Evolutionary conservation across 1,140 invertebrate genomes (phyloP).

Genomic region (Cyrtorhinus lividipennis): DNA sequence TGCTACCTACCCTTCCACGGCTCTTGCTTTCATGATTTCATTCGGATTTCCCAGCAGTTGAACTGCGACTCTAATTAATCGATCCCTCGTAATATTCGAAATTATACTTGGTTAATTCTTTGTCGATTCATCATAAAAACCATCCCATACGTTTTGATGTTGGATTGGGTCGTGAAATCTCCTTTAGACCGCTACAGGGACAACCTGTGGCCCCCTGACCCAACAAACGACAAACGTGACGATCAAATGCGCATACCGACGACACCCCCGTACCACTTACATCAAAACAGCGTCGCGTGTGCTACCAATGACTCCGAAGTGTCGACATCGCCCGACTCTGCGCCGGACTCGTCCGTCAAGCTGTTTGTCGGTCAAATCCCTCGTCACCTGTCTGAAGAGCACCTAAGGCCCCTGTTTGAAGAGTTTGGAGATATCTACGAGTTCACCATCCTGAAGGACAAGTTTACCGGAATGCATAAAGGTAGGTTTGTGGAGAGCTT

Average conservation of each 20-base stretch:
- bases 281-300: background rate
- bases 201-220: background rate
- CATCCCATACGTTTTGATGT: too few relatives aligned
- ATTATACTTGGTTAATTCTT: too few relatives aligned
- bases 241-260: background rate
- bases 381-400: slow-evolving; percentile 73
- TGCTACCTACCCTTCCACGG: too few relatives aligned
- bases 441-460: slow-evolving; percentile 82
- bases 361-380: slow-evolving; percentile 90
- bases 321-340: background rate
- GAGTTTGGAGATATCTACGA: slow-evolving; percentile 88
- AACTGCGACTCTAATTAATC: too few relatives aligned
- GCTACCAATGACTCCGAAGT: background rate
- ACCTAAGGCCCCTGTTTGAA: slow-evolving; percentile 80
- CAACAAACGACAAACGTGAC: background rate
- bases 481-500: slow-evolving; percentile 51
- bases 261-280: background rate
- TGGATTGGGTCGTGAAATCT: slow-evolving; percentile 4
- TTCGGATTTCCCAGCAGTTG: too few relatives aligned
- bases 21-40: too few relatives aligned
- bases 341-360: slow-evolving; percentile 44
- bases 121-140: too few relatives aligned
- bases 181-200: background rate
- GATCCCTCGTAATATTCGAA: too few relatives aligned
- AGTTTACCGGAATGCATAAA: slow-evolving; percentile 87